Evolutionary conservation across 2,113 vertebrate genomes (phyloP).

Genomic region (Larimichthys polyactis): DNA sequence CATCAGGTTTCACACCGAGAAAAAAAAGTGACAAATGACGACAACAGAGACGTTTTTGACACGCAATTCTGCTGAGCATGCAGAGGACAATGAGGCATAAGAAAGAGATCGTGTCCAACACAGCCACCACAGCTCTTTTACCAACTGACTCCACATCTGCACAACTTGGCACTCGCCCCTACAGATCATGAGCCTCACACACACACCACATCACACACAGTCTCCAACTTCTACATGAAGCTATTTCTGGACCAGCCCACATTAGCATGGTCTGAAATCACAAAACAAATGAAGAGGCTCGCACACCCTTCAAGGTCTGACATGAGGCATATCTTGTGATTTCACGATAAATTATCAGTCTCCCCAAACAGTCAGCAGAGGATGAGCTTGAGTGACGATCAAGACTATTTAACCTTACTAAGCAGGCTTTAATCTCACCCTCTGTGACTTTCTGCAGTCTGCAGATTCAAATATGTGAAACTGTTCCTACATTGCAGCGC

Average conservation of each 20-base stretch:
- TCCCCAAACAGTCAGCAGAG: constrained; percentile 2
- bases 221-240: constrained; percentile 61
- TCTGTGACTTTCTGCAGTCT: constrained; percentile 32
- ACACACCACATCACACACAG: constrained; percentile 68
- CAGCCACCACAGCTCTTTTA: constrained; percentile 39
- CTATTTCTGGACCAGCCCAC: constrained; percentile 59
- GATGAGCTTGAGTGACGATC: constrained; percentile 28
- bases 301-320: constrained; percentile 19
- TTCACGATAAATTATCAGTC: constrained; percentile 24
- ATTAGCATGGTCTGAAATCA: constrained; percentile 51
- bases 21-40: constrained; percentile 44
- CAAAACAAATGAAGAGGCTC: constrained; percentile 42
- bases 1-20: constrained; percentile 58
- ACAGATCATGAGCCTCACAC: constrained; percentile 64
- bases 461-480: constrained; percentile 31
- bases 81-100: constrained; percentile 36
- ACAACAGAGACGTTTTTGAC: constrained; percentile 42
- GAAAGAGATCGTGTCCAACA: constrained; percentile 47
- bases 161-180: constrained; percentile 57
- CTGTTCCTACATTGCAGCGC: neutral
- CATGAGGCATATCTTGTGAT: constrained; percentile 32
- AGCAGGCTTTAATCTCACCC: constrained; percentile 48
- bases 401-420: constrained; percentile 40
- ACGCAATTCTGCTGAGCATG: constrained; percentile 61
- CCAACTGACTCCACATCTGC: constrained; percentile 59